Conservation (phyloP, 1,140 invertebrate species). For the Penaeus vannamei region DNA sequence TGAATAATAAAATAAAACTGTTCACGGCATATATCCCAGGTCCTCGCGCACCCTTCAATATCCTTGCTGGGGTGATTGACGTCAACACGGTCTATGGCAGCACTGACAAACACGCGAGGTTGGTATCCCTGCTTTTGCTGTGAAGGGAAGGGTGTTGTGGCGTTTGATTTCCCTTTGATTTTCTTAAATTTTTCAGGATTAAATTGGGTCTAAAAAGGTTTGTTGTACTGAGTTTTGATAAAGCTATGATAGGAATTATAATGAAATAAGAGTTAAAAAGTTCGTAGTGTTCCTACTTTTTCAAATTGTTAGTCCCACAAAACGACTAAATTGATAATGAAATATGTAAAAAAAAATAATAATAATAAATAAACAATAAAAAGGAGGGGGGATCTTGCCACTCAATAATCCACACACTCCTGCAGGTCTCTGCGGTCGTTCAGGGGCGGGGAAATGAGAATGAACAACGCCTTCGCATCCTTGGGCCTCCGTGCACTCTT, state of each 20-base stretch:
- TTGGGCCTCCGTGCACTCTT: conserved; percentile 89
- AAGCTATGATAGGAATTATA: too few species aligned
- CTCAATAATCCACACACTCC: not conserved
- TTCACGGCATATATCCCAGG: conserved; percentile 68
- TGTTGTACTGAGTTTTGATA: too few species aligned
- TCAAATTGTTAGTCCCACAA: too few species aligned
- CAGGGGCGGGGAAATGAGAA: conserved; percentile 2
- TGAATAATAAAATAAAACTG: too few species aligned
- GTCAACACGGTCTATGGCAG: conserved; percentile 74
- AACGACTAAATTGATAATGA: too few species aligned
- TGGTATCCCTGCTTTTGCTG: not conserved
- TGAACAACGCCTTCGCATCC: conserved; percentile 81
- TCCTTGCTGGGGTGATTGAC: conserved; percentile 74
- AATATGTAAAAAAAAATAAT: too few species aligned
- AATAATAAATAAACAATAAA: too few species aligned
- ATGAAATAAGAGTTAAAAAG: too few species aligned
- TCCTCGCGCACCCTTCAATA: conserved; percentile 73
- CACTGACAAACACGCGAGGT: conserved; percentile 49
- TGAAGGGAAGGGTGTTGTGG: too few species aligned
- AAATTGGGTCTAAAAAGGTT: not conserved
- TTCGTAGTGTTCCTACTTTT: too few species aligned
- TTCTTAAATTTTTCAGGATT: not conserved
- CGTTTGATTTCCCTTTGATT: not conserved
- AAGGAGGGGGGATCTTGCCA: too few species aligned
- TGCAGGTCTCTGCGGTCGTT: not conserved